Percentiles rank a stretch among this genome's conserved stretches.
These are phyloP conservation scores for Chloromyia formosa DNA, from an alignment of 2,888 invertebrate species.

Conservation along the genomic window DNA sequence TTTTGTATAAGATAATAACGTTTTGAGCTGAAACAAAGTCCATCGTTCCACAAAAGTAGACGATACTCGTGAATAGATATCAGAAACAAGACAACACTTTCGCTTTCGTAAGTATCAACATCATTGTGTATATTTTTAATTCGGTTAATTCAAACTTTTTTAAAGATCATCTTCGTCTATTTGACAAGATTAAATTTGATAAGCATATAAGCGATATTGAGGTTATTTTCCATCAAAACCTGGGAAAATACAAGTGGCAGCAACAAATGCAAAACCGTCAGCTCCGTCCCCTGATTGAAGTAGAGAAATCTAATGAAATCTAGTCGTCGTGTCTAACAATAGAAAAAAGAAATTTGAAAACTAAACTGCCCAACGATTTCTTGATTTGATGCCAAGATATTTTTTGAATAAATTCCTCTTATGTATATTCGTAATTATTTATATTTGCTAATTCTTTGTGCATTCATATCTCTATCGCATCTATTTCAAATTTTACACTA, in stretches of 20 bases:
- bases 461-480: neutral
- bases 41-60: neutral
- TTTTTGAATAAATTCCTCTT: conserved; percentile 23
- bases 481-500: too few relatives aligned
- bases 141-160: too few relatives aligned
- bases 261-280: too few relatives aligned
- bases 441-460: neutral
- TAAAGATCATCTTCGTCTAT: too few relatives aligned
- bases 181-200: too few relatives aligned
- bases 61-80: neutral
- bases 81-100: neutral
- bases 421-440: too few relatives aligned
- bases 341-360: conserved; percentile 3
- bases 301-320: neutral
- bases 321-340: conserved; percentile 20
- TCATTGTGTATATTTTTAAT: too few relatives aligned
- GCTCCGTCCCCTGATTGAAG: neutral
- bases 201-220: too few relatives aligned
- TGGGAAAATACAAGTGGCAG: too few relatives aligned
- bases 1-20: neutral
- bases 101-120: conserved; percentile 20
- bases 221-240: too few relatives aligned
- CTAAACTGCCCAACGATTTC: neutral
- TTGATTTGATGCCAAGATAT: conserved; percentile 30
- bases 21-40: neutral